Percentiles rank a stretch among this genome's conserved stretches.
phyloP scores from a whole-genome alignment of 2,113 vertebrate genomes.

The Saguinus midas region DNA sequence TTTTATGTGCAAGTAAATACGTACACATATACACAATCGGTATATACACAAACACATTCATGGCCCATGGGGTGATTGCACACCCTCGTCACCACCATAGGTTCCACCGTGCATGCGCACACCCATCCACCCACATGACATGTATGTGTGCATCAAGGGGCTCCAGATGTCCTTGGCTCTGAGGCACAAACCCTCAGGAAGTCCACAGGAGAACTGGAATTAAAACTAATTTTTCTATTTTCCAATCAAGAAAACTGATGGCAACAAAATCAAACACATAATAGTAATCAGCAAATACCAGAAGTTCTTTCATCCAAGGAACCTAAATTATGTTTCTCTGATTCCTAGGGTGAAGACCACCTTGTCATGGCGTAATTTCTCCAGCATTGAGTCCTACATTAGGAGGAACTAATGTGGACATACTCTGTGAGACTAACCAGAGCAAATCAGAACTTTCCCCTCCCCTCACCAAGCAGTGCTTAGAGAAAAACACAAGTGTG shows the following conservation, averaged over 20 bases:
- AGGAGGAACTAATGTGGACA: background rate
- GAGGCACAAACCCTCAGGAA: background rate
- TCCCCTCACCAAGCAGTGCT: background rate
- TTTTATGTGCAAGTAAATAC: background rate
- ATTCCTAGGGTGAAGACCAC: background rate
- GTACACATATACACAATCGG: background rate
- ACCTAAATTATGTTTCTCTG: too few species aligned
- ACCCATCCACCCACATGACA: accelerated
- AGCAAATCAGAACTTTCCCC: background rate
- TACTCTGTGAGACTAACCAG: too few species aligned
- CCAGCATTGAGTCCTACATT: accelerated
- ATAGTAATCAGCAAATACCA: background rate
- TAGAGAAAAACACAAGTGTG: background rate
- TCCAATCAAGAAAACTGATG: background rate
- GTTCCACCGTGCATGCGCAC: accelerated
- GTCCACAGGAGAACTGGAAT: background rate
- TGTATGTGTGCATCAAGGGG: accelerated
- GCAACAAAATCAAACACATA: background rate
- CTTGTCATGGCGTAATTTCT: accelerated
- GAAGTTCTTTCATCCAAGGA: background rate
- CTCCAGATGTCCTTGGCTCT: background rate
- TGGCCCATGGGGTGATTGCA: background rate
- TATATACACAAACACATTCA: background rate
- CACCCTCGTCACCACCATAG: accelerated
- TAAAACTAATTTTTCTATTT: background rate